Conservation (phyloP, 2,113 vertebrate species). For the Chlamydotis undulata region DNA sequence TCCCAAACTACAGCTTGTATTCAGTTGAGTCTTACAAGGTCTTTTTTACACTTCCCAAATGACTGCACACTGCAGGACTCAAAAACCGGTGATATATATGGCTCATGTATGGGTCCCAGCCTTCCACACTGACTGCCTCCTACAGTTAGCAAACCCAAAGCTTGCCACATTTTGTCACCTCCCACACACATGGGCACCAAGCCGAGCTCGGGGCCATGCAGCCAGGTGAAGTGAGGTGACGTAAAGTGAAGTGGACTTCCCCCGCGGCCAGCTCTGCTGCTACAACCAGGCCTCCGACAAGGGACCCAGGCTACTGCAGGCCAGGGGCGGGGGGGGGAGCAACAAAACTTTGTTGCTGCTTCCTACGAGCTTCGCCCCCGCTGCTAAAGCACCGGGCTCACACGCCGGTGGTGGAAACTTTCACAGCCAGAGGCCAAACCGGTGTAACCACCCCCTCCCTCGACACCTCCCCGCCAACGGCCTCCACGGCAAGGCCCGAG, state of each 20-base stretch:
- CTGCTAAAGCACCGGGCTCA: neutral
- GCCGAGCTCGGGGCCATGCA: neutral
- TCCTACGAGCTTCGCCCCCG: neutral
- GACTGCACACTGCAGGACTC: neutral
- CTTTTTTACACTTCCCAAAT: neutral
- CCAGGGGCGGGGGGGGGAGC: neutral
- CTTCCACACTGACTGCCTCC: neutral
- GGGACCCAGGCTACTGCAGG: neutral
- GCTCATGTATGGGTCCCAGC: neutral
- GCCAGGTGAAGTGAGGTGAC: too few relatives aligned
- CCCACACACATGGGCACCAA: neutral
- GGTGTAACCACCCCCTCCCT: neutral
- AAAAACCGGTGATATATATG: fast-evolving
- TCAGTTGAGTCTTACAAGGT: fast-evolving
- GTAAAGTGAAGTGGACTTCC: neutral
- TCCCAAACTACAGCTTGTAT: fast-evolving
- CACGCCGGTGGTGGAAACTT: too few relatives aligned
- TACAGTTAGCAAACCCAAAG: neutral
- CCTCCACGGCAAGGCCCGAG: neutral
- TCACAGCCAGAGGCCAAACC: fast-evolving
- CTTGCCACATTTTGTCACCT: neutral
- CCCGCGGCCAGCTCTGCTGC: neutral
- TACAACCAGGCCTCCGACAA: neutral
- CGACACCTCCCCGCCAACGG: neutral
- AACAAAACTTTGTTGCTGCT: neutral